These are phyloP conservation scores for Vicugna pacos DNA, from an alignment of 2,113 vertebrate genomes.

Conservation along the genomic window DNA sequence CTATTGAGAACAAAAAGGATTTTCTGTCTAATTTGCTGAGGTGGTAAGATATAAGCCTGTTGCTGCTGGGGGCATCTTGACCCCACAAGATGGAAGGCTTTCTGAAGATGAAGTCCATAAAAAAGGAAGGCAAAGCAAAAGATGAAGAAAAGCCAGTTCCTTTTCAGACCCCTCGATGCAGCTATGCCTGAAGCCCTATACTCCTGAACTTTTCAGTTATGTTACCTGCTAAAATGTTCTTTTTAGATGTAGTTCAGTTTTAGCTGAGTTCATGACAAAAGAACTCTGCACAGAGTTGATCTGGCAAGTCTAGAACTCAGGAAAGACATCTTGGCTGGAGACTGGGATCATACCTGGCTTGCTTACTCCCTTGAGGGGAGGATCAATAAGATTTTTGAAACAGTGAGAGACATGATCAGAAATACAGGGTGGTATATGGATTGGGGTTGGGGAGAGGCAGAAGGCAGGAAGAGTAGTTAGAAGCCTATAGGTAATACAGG, in stretches of 20 bases:
- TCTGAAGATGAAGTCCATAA: slow-evolving; percentile 29
- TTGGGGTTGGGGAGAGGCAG: not conserved
- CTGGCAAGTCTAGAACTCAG: slow-evolving; percentile 30
- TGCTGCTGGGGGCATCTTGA: not conserved
- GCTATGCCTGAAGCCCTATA: not conserved
- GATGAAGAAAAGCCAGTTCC: not conserved
- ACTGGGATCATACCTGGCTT: slow-evolving; percentile 20
- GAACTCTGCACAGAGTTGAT: not conserved
- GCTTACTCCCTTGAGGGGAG: not conserved
- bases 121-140: slow-evolving; percentile 58
- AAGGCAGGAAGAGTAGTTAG: not conserved
- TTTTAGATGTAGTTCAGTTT: slow-evolving; percentile 38
- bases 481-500: not conserved
- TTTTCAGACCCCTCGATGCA: slow-evolving; percentile 31
- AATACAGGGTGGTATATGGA: not conserved
- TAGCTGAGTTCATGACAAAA: slow-evolving; percentile 32
- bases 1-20: slow-evolving; percentile 9
- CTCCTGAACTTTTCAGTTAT: slow-evolving; percentile 24
- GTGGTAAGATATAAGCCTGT: slow-evolving; percentile 29
- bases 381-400: slow-evolving; percentile 36
- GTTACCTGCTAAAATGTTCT: slow-evolving; percentile 17
- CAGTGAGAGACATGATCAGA: not conserved
- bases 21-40: not conserved
- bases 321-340: not conserved
- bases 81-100: not conserved